Base-by-base conservation (phyloP, 2,888 invertebrate species). In the Lamproptera curius region DNA sequence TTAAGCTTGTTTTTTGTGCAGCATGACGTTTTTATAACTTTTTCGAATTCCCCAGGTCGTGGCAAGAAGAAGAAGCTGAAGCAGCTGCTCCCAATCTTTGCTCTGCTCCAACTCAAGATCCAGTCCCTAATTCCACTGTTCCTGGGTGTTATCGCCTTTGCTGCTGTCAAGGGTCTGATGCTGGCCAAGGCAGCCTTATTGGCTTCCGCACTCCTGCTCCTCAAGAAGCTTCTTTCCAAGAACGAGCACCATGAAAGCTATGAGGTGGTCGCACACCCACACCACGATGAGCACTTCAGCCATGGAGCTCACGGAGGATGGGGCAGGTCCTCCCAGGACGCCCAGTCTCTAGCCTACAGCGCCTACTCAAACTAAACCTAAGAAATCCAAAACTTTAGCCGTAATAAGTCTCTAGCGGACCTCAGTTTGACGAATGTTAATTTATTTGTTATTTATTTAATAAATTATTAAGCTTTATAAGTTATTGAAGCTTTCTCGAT, bases 131-230 rank as follows among this genome's bases (percentile, higher is more conserved):
- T 94, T 62, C 95, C 95, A 20, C 82, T 95, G 58, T 92, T 93
- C 64, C 90, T 95, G 49, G 95, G 80, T 31, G 76, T 87, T 67
- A 91, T 95, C 63, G 95, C 94, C 45, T 89, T 95, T 54, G 89
- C 95, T 37, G 94, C 95, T 34, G 91, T 95, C 89, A 95, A 96
- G 89, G 95, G 95, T 53, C 89, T 96, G 59, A 83, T 95, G 67
- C 90, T 95, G 59, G 95, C 94, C 63, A 96, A 96, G 89, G 91
- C 95, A 53, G 95, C 95, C 2, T 89, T 96, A 15, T 87, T 95
- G 46, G 91, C 95, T 55, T 92, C 94, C 42, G 91, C 91, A 50
- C 89, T 95, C 52, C 91, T 95, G 51, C 81, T 87, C 1, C 71
- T 88, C 54, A 88, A 88, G 80, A 95, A 95, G 68, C 88, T 95